Conservation (phyloP, 2,113 vertebrate species). For the Empidonax traillii region DNA sequence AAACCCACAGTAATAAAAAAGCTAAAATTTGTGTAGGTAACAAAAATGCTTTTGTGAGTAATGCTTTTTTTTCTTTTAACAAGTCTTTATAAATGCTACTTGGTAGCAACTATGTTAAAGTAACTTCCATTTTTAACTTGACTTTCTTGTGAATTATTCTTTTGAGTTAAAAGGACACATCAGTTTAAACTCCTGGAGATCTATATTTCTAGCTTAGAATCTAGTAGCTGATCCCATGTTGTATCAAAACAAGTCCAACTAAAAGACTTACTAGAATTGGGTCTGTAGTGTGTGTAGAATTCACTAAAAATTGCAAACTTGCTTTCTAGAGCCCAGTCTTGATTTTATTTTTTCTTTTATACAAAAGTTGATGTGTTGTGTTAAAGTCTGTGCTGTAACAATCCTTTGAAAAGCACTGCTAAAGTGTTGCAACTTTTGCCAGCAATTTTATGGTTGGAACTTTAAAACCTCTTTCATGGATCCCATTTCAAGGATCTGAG, state of each 20-base stretch:
- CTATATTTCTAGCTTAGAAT: neutral
- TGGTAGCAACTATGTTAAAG: neutral
- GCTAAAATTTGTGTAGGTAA: neutral
- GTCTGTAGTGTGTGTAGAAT: neutral
- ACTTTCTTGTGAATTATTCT: neutral
- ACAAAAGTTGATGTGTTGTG: neutral
- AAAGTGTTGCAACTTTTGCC: neutral
- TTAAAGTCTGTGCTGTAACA: neutral
- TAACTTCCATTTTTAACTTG: neutral
- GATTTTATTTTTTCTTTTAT: neutral
- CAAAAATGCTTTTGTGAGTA: neutral
- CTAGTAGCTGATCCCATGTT: neutral
- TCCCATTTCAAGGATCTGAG: neutral
- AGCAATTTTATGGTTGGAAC: neutral
- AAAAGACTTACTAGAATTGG: neutral
- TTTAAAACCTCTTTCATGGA: fast-evolving
- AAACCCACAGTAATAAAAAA: neutral
- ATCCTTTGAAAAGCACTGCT: neutral
- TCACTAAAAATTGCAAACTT: neutral
- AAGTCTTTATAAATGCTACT: neutral
- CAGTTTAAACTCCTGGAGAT: neutral
- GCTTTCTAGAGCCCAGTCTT: neutral
- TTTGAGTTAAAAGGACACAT: neutral
- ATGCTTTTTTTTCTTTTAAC: neutral
- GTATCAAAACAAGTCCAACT: neutral